Evolutionary conservation across 2,888 invertebrate genomes (phyloP), one percentile per base, ranked within the genome.

Genomic region (Scaptomyza flava): DNA sequence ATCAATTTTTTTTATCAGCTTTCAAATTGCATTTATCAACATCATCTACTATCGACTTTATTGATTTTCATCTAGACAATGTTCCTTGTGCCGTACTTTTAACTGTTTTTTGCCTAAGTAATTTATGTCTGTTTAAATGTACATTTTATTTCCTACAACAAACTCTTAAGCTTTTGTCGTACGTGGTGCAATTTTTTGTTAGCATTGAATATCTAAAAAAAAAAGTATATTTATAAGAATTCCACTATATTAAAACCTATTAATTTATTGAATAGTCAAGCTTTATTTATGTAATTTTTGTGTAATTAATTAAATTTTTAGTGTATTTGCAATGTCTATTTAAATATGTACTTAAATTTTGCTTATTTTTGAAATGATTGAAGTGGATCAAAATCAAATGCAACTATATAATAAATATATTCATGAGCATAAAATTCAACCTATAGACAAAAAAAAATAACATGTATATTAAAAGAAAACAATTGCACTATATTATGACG

Each of bases 51-150:
- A 60, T 23, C 27, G 38, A 38, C 46, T 60, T 30, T 38, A 57
- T 58, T 27, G 38, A 42, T 52, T 61, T 53, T 38, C 17, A 31
- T 52, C 27, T 41, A 50, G 33, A 56, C 38, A 67, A 38, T 54
- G 87, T 84, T 84, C 81, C 85, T 84, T 78, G 81, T 81, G 87
- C 69, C 87, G 87, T 81, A 81, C 53, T 50, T 51, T 58, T 59
- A 60, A 52, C 0, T 36, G 23, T 31, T 45, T 66, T 54, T 62
- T 47, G 52, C 34, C 41, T 74, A 63, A 77, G 68, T 74, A 68
- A 74, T 63, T 63, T 67, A 72, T 58, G 23, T 60, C 4, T 23
- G 4, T 23, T 23, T 23, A 4, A 23, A 23, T 23, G 23, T 23
- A 23, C 3, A 23, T 4, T 31, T 34, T 58, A 46, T 56, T 33